Base-by-base conservation (phyloP, 2,888 invertebrate genomes). In the Drosophila monieri region DNA sequence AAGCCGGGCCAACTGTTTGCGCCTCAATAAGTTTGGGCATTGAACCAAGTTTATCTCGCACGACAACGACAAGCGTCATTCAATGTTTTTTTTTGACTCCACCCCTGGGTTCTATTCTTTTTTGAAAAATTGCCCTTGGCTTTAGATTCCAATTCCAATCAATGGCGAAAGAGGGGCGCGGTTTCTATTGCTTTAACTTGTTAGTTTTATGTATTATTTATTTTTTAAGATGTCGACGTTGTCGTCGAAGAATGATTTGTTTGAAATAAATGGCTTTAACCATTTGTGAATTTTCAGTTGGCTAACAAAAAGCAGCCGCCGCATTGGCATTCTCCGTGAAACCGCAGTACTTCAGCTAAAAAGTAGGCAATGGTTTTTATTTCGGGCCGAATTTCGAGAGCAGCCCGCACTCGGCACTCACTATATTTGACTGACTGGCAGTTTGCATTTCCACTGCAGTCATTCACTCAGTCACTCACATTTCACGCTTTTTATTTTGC, bases 241-340 rank as follows among this genome's bases (percentile, higher is more conserved):
- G 54, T 21, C 43, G 49, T 61, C 44, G 62, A 54, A 65, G 64
- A 80, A 79, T 80, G 85, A 85, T 80, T 80, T 80, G 80, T 85
- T 85, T 69, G 73, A 79, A 80, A 80, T 85, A 80, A 80, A 80
- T 85, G 83, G 83, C 85, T 85, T 85, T 77, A 77, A 79, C 77
- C 83, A 85, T 85, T 80, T 79, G 77, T 73, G 51, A 74, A 70
- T 74, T 35, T 35, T 6, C 1, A 2, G n/a, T 14, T 35, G 21
- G 25, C 8, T 1, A 39, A 35, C 51, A 51, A 76, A 78, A 69
- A 69, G 44, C 37, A 27, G 54, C 41, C 61, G 27, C 27, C 27
- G 69, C 69, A 68, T 43, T 52, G 66, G 32, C 66, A 53, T 75
- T 80, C 75, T 71, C 75, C 52, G 41, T 73, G 60, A 66, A 74